Percentiles rank a stretch among this genome's conserved stretches.
Conservation (phyloP, 1,140 invertebrate genomes). For the Drosophila lacertosa region DNA sequence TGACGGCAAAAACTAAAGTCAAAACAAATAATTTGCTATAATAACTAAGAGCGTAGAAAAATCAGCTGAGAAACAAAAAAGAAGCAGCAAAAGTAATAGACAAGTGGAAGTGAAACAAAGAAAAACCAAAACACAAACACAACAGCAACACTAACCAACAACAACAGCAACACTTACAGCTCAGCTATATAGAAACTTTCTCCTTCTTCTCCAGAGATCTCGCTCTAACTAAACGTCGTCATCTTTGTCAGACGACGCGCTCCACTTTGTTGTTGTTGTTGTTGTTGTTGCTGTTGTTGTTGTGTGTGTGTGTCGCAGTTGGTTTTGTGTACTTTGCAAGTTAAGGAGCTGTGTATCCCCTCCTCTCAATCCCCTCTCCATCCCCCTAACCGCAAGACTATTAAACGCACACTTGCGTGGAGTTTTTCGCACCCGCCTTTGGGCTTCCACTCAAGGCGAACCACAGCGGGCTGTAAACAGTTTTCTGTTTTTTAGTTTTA, state of each 20-base stretch:
- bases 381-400: conserved; percentile 58
- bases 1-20: conserved; percentile 73
- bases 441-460: conserved; percentile 37
- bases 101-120: conserved; percentile 77
- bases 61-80: conserved; percentile 60
- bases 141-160: conserved; percentile 6
- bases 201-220: conserved; percentile 44
- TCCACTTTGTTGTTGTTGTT: conserved; percentile 25
- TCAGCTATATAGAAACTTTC: conserved; percentile 70
- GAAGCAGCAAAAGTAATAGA: conserved; percentile 53
- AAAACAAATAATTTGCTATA: conserved; percentile 82
- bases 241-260: conserved; percentile 51
- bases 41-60: conserved; percentile 77
- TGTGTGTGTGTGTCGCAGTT: conserved; percentile 21
- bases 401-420: conserved; percentile 77
- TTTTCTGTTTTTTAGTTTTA: conserved; percentile 26
- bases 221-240: conserved; percentile 55
- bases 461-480: conserved; percentile 32
- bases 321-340: conserved; percentile 64
- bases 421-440: conserved; percentile 66
- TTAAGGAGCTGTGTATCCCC: conserved; percentile 54
- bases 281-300: conserved; percentile 28
- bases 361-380: conserved; percentile 4
- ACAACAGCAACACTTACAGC: conserved; percentile 15
- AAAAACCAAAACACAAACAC: conserved; percentile 39